phyloP scores from a whole-genome alignment of 2,113 vertebrate genomes.

The Solea senegalensis region DNA sequence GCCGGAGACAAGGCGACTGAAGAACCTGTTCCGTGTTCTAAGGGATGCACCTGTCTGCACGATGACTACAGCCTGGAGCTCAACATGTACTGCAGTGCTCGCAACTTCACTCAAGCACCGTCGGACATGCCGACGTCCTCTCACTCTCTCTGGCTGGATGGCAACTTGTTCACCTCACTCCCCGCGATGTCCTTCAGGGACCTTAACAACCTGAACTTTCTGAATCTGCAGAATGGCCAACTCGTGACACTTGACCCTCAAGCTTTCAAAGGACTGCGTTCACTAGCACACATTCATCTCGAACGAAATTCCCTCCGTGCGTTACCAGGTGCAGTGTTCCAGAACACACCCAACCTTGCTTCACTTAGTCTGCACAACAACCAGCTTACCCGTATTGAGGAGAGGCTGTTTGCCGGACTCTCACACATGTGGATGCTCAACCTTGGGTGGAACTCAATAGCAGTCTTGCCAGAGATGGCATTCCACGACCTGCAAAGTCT shows the following conservation, averaged over 20 bases:
- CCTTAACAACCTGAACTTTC: constrained; percentile 86
- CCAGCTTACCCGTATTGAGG: constrained; percentile 87
- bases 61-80: constrained; percentile 88
- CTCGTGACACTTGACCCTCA: constrained; percentile 84
- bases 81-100: constrained; percentile 90
- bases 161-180: constrained; percentile 87
- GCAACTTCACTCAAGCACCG: constrained; percentile 85
- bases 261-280: constrained; percentile 85
- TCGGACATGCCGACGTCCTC: constrained; percentile 79
- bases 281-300: constrained; percentile 88
- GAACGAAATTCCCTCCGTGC: constrained; percentile 87
- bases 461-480: constrained; percentile 86
- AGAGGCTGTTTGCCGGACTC: constrained; percentile 88
- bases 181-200: constrained; percentile 84
- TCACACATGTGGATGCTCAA: constrained; percentile 93
- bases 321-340: constrained; percentile 83
- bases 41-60: constrained; percentile 83
- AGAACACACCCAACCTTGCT: constrained; percentile 87
- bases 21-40: constrained; percentile 82
- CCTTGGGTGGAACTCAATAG: constrained; percentile 93
- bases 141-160: constrained; percentile 90
- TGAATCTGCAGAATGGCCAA: constrained; percentile 90
- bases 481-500: constrained; percentile 89
- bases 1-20: constrained; percentile 54
- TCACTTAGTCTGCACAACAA: constrained; percentile 93